A percentile compares a stretch with the other conserved stretches of the same genome.
Evolutionary conservation across 1,140 invertebrate genomes (phyloP).

Genomic region (Leptoteleia sp.): DNA sequence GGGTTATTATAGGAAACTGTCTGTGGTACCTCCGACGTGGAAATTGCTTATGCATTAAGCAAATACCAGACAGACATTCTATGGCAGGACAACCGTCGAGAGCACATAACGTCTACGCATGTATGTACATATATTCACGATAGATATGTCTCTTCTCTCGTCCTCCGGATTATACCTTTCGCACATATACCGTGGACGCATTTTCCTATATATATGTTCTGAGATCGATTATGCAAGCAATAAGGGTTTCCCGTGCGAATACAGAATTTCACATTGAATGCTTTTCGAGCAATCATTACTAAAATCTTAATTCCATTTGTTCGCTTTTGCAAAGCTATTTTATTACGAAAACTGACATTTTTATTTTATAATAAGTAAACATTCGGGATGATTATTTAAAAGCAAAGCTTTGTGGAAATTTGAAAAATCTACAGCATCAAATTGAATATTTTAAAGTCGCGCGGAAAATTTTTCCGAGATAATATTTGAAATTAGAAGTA

Average conservation of each 20-base stretch:
- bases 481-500: too few relatives aligned
- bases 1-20: slow-evolving; percentile 78
- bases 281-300: slow-evolving; percentile 49
- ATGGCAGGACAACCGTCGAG: slow-evolving; percentile 65
- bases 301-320: slow-evolving; percentile 38
- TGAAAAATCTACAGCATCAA: not conserved
- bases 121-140: slow-evolving; percentile 66
- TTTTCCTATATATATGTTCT: slow-evolving; percentile 48
- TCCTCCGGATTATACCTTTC: slow-evolving; percentile 64
- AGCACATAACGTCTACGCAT: slow-evolving; percentile 65
- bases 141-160: slow-evolving; percentile 64
- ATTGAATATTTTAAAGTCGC: not conserved
- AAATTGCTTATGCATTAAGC: slow-evolving; percentile 80
- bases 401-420: not conserved
- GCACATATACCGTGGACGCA: slow-evolving; percentile 49
- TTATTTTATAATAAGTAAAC: not conserved
- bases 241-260: slow-evolving; percentile 50
- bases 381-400: not conserved
- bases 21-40: slow-evolving; percentile 74
- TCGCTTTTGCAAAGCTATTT: not conserved
- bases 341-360: slow-evolving; percentile 4
- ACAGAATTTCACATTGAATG: slow-evolving; percentile 45
- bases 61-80: slow-evolving; percentile 75
- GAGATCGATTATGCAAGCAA: slow-evolving; percentile 64
- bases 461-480: too few relatives aligned